Evolutionary conservation across 2,888 invertebrate species (phyloP), one percentile per base, ranked within the genome.

Genomic region (Pollenia griseotomentosa): DNA sequence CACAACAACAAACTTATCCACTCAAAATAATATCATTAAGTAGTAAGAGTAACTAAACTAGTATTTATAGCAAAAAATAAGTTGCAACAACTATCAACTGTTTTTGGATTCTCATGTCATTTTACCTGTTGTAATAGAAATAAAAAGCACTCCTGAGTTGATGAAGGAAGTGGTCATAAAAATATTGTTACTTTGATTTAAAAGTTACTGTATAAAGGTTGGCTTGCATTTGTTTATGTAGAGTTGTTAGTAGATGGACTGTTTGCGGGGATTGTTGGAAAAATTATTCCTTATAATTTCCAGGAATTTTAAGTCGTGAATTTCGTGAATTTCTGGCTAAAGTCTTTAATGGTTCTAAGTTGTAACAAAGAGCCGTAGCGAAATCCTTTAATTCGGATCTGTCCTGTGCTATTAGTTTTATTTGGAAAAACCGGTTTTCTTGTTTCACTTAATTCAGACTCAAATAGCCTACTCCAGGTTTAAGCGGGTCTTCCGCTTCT

Each of bases 111-210:
- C 14, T 12, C n/a, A 16, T n/a, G 57, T 57, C 66, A 44, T 57
- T 65, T 57, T 33, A 10, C 19, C 14, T 66, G 0, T 33, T 23
- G 9, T 5, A 16, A 19, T 5, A 33, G 12, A 33, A 2, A n/a
- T n/a, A 5, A 48, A 33, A 2, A 16, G 33, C 57, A 61, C 33
- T 46, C n/a, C 40, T 23, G 61, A 77, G 40, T 14, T 46, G 11
- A 48, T n/a, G 16, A 9, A 51, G 16, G 6, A 12, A 19, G 51
- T 71, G 77, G 55, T 57, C 48, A 63, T 48, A 42, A 63, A 2
- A 44, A 70, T 63, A 8, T 55, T 48, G 83, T 55, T 46, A 44
- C 48, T 83, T 77, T 78, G 71, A 65, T 78, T 71, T 51, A 65
- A 65, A 65, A 12, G 12, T 40, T 55, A 6, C 48, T 42, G 33